phyloP scores from a whole-genome alignment of 1,140 invertebrate genomes.

The Trachymyrmex septentrionalis region DNA sequence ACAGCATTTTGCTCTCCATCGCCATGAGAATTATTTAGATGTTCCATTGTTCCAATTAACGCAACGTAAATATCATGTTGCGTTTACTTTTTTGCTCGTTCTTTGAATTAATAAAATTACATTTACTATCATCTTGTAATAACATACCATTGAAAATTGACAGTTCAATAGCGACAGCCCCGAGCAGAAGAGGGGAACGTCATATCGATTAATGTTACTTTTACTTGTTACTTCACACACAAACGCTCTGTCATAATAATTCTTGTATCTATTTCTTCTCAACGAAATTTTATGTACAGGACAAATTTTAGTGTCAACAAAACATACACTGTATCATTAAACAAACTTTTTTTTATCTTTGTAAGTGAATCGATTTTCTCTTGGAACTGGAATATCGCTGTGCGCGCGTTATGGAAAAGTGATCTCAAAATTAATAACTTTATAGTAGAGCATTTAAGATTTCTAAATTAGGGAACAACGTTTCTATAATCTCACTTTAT shows the following conservation, averaged over 20 bases:
- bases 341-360: background rate
- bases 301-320: background rate
- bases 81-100: background rate
- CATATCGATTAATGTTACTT: slow-evolving; percentile 24
- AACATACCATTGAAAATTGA: slow-evolving; percentile 40
- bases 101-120: slow-evolving; percentile 35
- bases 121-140: slow-evolving; percentile 13
- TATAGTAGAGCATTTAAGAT: no score
- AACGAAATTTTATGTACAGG: background rate
- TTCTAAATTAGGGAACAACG: no score
- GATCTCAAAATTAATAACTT: no score
- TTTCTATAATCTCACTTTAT: no score
- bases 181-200: slow-evolving; percentile 7
- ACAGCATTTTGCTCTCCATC: slow-evolving; percentile 23
- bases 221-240: background rate
- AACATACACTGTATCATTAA: background rate
- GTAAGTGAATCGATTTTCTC: no score
- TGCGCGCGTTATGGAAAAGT: no score
- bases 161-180: slow-evolving; percentile 50
- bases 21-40: slow-evolving; percentile 21
- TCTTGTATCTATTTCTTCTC: background rate
- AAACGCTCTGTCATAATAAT: slow-evolving; percentile 19
- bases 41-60: background rate
- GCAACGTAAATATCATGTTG: background rate
- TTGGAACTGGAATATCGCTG: no score